Conservation (phyloP, 2,113 vertebrate species). For the Peromyscus californicus region DNA sequence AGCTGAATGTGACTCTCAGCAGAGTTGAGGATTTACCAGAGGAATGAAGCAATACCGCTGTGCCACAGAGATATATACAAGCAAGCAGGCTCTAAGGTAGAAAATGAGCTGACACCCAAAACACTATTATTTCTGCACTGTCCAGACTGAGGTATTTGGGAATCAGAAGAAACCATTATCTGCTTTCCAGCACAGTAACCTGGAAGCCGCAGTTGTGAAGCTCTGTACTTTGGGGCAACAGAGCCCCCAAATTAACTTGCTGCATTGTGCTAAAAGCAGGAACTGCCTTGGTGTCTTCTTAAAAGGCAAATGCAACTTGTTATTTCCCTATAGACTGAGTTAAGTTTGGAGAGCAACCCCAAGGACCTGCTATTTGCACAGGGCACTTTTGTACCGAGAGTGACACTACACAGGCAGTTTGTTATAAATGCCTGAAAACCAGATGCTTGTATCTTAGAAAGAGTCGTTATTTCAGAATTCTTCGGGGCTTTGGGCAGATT, state of each 20-base stretch:
- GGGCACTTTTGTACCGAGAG: background rate
- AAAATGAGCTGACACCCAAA: slow-evolving; percentile 17
- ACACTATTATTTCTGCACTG: background rate
- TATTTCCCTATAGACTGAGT: background rate
- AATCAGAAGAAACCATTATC: background rate
- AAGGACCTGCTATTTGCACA: background rate
- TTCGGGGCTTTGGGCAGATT: background rate
- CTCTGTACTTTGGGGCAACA: background rate
- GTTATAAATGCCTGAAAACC: background rate
- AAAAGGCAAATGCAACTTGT: background rate
- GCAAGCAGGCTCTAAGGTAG: background rate
- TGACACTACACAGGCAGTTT: background rate
- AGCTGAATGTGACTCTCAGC: slow-evolving; percentile 35
- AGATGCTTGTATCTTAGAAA: background rate
- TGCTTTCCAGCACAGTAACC: background rate
- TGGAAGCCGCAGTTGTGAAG: background rate
- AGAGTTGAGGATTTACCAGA: slow-evolving; percentile 7
- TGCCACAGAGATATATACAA: slow-evolving; percentile 25
- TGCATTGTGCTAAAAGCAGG: background rate
- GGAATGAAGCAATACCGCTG: background rate
- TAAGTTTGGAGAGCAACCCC: background rate
- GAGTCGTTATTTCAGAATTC: background rate
- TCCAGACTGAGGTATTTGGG: background rate
- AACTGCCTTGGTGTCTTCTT: slow-evolving; percentile 3
- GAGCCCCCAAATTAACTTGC: background rate